Conservation (phyloP, 2,888 invertebrate genomes). For the Melipona beecheii region DNA sequence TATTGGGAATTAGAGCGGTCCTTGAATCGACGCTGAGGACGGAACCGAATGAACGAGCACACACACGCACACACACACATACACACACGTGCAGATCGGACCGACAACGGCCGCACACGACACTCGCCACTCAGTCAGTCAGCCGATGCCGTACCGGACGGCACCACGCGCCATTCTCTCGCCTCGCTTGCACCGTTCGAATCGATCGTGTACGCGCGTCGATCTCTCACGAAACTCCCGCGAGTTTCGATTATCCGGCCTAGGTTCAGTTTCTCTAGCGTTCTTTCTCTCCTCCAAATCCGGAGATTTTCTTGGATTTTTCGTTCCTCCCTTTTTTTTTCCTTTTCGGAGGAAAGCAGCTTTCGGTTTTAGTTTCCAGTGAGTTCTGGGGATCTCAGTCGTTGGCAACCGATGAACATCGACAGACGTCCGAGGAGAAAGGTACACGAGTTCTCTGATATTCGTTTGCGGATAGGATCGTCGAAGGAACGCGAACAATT, state of each 20-base stretch:
- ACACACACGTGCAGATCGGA: constrained; percentile 19
- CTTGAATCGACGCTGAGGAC: constrained; percentile 47
- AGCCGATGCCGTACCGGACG: constrained; percentile 76
- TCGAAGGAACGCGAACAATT: too few relatives aligned
- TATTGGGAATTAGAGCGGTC: constrained; percentile 40
- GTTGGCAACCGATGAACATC: neutral
- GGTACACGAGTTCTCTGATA: neutral
- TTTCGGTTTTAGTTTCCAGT: neutral
- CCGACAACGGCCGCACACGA: constrained; percentile 36
- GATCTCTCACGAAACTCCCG: constrained; percentile 34
- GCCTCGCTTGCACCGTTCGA: neutral
- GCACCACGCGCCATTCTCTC: constrained; percentile 60
- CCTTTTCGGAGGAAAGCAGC: neutral
- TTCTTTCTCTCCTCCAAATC: rapidly evolving
- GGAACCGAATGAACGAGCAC: constrained; percentile 18
- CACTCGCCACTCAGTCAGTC: constrained; percentile 73
- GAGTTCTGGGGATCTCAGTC: neutral
- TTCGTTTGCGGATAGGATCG: neutral
- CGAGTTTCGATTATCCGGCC: neutral
- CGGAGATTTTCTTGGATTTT: neutral
- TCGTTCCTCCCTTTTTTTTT: too few relatives aligned
- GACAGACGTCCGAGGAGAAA: neutral
- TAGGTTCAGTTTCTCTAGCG: neutral
- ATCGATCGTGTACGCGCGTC: constrained; percentile 42
- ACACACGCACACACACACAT: neutral